Conservation (phyloP, 2,113 vertebrate genomes). For the Candoia aspera region DNA sequence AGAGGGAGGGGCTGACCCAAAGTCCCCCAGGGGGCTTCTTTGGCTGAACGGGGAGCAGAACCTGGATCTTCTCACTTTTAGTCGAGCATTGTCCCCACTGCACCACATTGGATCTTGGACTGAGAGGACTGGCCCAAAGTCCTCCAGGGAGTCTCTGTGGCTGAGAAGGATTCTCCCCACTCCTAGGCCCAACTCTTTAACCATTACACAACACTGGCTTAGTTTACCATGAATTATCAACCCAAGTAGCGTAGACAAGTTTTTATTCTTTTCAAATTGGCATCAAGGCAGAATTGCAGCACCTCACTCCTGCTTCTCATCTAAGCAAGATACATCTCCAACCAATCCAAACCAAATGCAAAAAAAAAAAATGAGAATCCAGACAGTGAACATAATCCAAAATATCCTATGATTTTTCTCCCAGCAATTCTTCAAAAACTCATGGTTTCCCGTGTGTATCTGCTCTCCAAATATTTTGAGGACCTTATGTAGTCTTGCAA, state of each 20-base stretch:
- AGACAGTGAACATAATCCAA: slow-evolving; percentile 32
- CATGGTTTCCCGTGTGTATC: slow-evolving; percentile 51
- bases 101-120: no score
- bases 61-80: no score
- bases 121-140: no score
- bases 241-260: neutral
- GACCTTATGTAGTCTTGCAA: slow-evolving; percentile 48
- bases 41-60: no score
- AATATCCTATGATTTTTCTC: slow-evolving; percentile 24
- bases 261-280: neutral
- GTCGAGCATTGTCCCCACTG: no score
- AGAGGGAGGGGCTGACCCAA: no score
- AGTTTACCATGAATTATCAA: neutral
- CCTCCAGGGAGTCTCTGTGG: no score
- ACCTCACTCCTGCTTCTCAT: neutral
- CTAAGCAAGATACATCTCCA: neutral
- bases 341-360: neutral
- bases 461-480: slow-evolving; percentile 51
- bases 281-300: neutral
- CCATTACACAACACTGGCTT: neutral
- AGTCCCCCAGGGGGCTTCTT: no score
- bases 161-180: no score
- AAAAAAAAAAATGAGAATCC: slow-evolving; percentile 6
- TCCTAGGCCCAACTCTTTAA: no score
- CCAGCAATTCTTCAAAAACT: slow-evolving; percentile 60